Conservation (phyloP, 2,113 vertebrate genomes). For the Lanius collurio region DNA sequence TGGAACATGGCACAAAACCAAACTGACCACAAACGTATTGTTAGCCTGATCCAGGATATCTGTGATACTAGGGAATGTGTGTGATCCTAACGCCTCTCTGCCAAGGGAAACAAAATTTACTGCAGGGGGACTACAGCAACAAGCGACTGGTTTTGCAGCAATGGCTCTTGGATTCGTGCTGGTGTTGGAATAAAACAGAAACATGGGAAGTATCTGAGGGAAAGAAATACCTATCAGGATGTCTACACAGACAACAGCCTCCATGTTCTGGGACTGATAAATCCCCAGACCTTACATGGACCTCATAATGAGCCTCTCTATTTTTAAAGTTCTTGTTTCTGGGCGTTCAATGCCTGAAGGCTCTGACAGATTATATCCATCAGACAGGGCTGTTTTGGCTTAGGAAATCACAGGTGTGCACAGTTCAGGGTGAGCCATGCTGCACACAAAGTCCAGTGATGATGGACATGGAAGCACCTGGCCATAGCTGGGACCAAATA, state of each 20-base stretch:
- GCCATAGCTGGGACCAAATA: neutral
- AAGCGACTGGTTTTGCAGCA: neutral
- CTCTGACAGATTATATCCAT: neutral
- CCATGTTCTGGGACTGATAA: neutral
- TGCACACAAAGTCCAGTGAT: fast-evolving
- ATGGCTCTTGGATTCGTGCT: fast-evolving
- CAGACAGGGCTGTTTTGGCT: neutral
- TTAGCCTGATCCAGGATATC: neutral
- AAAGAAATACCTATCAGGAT: neutral
- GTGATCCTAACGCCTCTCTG: neutral
- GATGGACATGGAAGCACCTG: fast-evolving
- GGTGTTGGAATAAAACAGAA: fast-evolving
- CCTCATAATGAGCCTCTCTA: neutral
- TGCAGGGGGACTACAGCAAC: neutral
- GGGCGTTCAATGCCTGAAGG: neutral
- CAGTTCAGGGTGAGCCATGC: fast-evolving
- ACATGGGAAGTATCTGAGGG: neutral
- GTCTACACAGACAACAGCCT: neutral
- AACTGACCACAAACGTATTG: fast-evolving
- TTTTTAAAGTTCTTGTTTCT: neutral
- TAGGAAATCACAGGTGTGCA: neutral
- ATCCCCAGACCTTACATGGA: neutral
- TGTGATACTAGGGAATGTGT: fast-evolving
- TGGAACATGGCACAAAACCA: neutral
- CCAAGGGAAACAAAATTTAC: neutral